A percentile compares a stretch with the other conserved stretches of the same genome.
phyloP scores from a whole-genome alignment of 2,888 invertebrate species.

The Nesidiocoris tenuis region DNA sequence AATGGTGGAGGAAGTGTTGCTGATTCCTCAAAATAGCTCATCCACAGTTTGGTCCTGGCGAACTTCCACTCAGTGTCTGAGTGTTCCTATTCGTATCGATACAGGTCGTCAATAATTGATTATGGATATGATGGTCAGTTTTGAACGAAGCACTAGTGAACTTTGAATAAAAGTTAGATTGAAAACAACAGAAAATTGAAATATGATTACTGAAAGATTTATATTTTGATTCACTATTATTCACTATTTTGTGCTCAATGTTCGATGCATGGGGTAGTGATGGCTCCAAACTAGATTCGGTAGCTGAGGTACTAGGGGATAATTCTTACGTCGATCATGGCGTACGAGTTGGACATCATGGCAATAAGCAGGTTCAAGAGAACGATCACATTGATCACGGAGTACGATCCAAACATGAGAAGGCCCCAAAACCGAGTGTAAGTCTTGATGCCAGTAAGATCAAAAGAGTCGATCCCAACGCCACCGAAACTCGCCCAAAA shows the following conservation, averaged over 20 bases:
- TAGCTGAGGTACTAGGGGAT: too few species aligned
- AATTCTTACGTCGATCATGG: constrained; percentile 79
- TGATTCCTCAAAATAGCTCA: constrained; percentile 92
- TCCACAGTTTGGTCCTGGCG: constrained; percentile 89
- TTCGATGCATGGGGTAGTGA: too few species aligned
- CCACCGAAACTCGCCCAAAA: constrained; percentile 97
- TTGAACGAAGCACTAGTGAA: too few species aligned
- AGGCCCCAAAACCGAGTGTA: constrained; percentile 90
- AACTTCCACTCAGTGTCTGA: constrained; percentile 97
- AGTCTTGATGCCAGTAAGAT: constrained; percentile 81
- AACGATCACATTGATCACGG: constrained; percentile 92
- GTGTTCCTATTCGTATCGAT: constrained; percentile 66
- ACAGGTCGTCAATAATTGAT: too few species aligned
- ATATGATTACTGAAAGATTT: too few species aligned
- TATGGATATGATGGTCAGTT: too few species aligned
- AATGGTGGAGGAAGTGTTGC: constrained; percentile 91
- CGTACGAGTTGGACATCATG: constrained; percentile 97
- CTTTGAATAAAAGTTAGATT: too few species aligned
- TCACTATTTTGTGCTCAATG: too few species aligned
- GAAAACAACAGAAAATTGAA: too few species aligned
- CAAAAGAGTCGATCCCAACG: constrained; percentile 84
- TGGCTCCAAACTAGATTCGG: too few species aligned
- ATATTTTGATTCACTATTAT: too few species aligned
- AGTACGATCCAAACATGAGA: constrained; percentile 94
- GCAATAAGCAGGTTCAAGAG: constrained; percentile 91